Evolutionary conservation across 2,113 vertebrate species (phyloP).

Genomic region (Malurus alboscapulatus): DNA sequence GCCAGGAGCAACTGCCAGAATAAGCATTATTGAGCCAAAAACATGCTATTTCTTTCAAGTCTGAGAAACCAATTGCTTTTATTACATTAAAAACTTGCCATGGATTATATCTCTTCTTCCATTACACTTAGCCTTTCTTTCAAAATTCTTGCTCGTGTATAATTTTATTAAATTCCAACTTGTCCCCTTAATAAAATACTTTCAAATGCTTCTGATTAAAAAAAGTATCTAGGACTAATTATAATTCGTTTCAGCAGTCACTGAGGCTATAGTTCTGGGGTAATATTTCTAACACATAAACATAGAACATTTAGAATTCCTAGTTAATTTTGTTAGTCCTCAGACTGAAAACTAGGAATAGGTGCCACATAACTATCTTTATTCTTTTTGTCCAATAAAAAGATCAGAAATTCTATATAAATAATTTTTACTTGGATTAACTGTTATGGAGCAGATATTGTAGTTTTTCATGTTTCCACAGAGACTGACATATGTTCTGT

Average conservation of each 20-base stretch:
- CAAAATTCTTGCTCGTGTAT: background rate
- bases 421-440: background rate
- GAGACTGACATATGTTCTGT: background rate
- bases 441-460: background rate
- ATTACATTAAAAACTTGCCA: conserved; percentile 22
- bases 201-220: background rate
- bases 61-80: conserved; percentile 33
- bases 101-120: background rate
- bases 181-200: background rate
- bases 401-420: background rate
- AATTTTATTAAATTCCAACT: background rate
- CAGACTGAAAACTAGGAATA: background rate
- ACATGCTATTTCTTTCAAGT: conserved; percentile 58
- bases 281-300: background rate
- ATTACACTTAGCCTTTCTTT: conserved; percentile 19
- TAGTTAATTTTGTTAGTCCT: background rate
- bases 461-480: background rate
- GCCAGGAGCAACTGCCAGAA: conserved; percentile 60
- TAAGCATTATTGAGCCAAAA: conserved; percentile 41
- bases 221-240: background rate
- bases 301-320: background rate
- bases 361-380: background rate
- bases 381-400: background rate
- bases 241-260: background rate
- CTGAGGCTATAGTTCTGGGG: background rate